Percentiles rank a stretch among this genome's conserved stretches.
Evolutionary conservation across 2,113 vertebrate species (phyloP).

Genomic region (Carollia perspicillata): DNA sequence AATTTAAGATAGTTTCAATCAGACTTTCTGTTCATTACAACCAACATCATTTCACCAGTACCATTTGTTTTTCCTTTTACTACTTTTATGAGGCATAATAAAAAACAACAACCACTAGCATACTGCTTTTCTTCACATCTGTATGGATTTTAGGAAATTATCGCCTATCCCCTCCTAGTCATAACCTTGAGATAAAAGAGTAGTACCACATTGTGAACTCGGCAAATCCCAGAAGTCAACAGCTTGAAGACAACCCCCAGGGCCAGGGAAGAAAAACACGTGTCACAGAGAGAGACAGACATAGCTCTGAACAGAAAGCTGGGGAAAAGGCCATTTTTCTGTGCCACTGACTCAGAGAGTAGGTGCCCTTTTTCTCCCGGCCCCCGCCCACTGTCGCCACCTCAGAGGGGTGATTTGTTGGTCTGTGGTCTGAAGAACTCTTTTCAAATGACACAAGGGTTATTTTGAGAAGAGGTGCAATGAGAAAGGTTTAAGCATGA

Average conservation of each 20-base stretch:
- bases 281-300: constrained; percentile 40
- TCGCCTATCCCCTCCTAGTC: neutral
- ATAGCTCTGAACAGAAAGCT: neutral
- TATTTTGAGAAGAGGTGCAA: neutral
- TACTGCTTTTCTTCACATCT: neutral
- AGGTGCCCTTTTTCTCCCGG: neutral
- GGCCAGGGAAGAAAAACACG: constrained; percentile 21
- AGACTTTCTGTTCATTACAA: neutral
- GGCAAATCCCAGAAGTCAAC: constrained; percentile 44
- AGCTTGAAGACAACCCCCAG: neutral
- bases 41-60: neutral
- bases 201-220: constrained; percentile 50
- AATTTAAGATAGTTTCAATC: neutral
- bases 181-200: constrained; percentile 50
- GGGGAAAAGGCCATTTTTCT: neutral
- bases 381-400: neutral
- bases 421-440: neutral
- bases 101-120: constrained; percentile 54
- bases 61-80: neutral
- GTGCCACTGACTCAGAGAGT: neutral
- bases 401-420: neutral
- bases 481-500: constrained; percentile 63
- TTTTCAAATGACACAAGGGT: neutral
- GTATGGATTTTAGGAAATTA: neutral
- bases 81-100: constrained; percentile 69